These are phyloP conservation scores for Psittacula derbiana DNA, from an alignment of 2,797 vertebrate species.

Conservation along the genomic window DNA sequence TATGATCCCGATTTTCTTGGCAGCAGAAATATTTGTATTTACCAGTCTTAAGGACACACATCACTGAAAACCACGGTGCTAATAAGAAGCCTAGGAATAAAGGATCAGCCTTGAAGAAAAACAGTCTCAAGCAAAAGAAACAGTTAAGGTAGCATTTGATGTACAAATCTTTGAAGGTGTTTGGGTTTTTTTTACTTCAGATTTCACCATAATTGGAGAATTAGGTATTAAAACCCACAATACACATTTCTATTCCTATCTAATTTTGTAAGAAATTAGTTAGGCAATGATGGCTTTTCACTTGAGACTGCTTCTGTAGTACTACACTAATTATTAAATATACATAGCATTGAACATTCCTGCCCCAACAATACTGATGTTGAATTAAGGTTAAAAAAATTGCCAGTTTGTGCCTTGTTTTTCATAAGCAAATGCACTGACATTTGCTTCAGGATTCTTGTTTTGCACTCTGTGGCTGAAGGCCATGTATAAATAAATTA, in stretches of 20 bases:
- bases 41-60: neutral
- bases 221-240: neutral
- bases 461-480: neutral
- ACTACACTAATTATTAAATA: neutral
- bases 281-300: neutral
- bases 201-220: neutral
- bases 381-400: neutral
- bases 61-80: neutral
- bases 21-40: neutral
- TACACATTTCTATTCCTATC: neutral
- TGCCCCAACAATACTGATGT: neutral
- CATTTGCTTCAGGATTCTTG: neutral
- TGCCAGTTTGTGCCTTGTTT: neutral
- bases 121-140: neutral
- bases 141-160: neutral
- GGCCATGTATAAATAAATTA: slow-evolving; percentile 38
- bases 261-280: neutral
- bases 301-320: neutral
- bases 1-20: neutral
- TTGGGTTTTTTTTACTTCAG: neutral
- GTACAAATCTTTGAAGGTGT: neutral
- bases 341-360: neutral
- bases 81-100: neutral
- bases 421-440: neutral
- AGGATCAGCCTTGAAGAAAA: neutral